Base-by-base conservation (phyloP, 2,113 vertebrate species). In the Mus spicilegus region DNA sequence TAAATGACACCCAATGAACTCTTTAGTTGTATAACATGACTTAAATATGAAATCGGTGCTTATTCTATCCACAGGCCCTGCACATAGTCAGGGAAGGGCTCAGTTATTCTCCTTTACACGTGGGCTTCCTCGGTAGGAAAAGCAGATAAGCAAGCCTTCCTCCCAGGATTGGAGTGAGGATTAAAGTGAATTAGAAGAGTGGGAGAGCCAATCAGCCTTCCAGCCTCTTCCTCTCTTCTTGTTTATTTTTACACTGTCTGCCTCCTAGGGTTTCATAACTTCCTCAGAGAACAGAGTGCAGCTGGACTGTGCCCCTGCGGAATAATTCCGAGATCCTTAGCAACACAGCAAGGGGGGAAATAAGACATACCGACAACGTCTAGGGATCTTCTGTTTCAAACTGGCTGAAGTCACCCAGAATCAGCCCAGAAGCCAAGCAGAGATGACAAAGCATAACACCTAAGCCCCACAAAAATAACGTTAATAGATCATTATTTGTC, bases 101-200 rank as follows among this genome's bases (percentile, higher is more conserved):
- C 7, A 1, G 33, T 46, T 49, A 77, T 11, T 70, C n/a, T 1
- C 4, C 81, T 90, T 88, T 13, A 11, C 39, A 51, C 22, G 10
- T 61, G 28, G n/a, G 14, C 33, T 69, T 78, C 51, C 39, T 82
- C 3, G 13, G 33, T 30, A 81, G 22, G 26, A 91, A 89, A 46
- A 85, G 81, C 6, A 81, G 54, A 85, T n/a, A 89, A 87, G 76
- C 49, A 90, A 88, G 78, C 14, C 11, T 56, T 17, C 63, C 54
- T 81, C 49, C 10, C 26, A 89, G 51, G 56, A 26, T 36, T 46
- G 0, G 10, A 14, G 7, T 75, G 9, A 93, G 72, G 67, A 87
- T 73, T 90, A 92, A 86, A 86, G 56, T 67, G 56, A 90, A 91
- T 30, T 17, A 61, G 70, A 93, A 69, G 51, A 75, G 51, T 39